A percentile compares a stretch with the other conserved stretches of the same genome.
phyloP scores from a whole-genome alignment of 2,113 vertebrate genomes.

The Nothocercus nigrocapillus region DNA sequence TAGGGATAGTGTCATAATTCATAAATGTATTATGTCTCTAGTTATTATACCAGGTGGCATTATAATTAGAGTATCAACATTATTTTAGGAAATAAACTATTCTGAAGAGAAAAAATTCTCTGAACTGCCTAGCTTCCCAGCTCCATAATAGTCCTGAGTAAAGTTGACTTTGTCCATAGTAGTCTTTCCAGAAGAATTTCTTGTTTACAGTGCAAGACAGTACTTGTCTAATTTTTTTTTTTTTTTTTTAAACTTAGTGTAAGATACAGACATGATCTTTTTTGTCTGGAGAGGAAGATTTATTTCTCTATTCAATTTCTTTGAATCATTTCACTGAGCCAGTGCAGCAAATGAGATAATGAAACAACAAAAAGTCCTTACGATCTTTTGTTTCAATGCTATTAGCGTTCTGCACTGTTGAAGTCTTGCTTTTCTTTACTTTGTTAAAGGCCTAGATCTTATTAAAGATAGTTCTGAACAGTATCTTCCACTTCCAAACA shows the following conservation, averaged over 20 bases:
- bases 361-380: not conserved
- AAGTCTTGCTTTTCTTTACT: not conserved
- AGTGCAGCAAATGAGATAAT: constrained; percentile 24
- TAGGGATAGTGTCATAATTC: not conserved
- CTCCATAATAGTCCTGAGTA: not conserved
- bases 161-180: not conserved
- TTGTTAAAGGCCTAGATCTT: constrained; percentile 6
- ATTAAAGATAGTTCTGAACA: constrained; percentile 12
- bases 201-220: not conserved
- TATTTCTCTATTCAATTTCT: not conserved
- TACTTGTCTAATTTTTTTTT: constrained; percentile 16
- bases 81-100: not conserved
- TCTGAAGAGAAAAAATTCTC: not conserved
- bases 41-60: not conserved
- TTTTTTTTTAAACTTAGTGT: not conserved
- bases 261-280: not conserved
- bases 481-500: not conserved
- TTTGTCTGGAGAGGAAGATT: constrained; percentile 11
- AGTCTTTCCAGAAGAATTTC: not conserved
- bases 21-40: not conserved
- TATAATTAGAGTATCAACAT: not conserved
- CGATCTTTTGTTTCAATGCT: not conserved
- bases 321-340: constrained; percentile 2
- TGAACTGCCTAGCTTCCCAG: not conserved
- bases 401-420: not conserved